Base-by-base conservation (phyloP, 2,888 invertebrate genomes). In the Heteromurus nitidus region DNA sequence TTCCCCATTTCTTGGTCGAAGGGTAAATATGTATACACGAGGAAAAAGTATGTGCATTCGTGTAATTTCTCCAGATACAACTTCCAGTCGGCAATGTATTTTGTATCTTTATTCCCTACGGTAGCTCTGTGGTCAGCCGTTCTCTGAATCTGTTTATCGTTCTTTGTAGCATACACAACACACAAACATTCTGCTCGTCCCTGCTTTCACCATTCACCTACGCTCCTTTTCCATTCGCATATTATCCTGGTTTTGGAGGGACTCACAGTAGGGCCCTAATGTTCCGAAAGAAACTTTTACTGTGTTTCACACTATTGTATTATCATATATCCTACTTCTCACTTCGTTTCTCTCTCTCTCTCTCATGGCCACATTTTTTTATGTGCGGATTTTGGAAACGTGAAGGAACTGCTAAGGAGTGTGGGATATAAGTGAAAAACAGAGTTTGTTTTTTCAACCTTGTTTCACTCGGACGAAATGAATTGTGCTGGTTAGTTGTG, bases 61-160 rank as follows among this genome's bases (percentile, higher is more conserved):
- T 30, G 44, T 70, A 70, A 58, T 58, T 42, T 70, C 36, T 70
- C 18, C 42, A 58, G 24, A 36, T 31, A 31, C 42, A 70, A 70
- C 36, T n/a, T n/a, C n/a, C n/a, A n/a, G n/a, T 50, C n/a, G 50
- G 11, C n/a, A 50, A 50, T 30, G 20, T 11, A 13, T 30, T 30
- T 30, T 22, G 36, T 50, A 64, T 64, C 64, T 64, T 73, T 64
- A 47, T 73, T 73, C 62, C 62, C 73, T 73, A 20, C 44, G 73
- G 62, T 73, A 73, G 31, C 73, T 64, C 64, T 64, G 73, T 50
- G 62, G 64, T 64, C 64, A 62, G 73, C 64, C 73, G 18, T 42
- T 72, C 22, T n/a, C n/a, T 50, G 50, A 50, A 50, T 50, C 55
- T 55, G 22, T 55, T 24, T 24, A 55, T 55, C 55, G 3, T 55